phyloP scores from a whole-genome alignment of 1,140 invertebrate genomes.

The Diuraphis noxia region DNA sequence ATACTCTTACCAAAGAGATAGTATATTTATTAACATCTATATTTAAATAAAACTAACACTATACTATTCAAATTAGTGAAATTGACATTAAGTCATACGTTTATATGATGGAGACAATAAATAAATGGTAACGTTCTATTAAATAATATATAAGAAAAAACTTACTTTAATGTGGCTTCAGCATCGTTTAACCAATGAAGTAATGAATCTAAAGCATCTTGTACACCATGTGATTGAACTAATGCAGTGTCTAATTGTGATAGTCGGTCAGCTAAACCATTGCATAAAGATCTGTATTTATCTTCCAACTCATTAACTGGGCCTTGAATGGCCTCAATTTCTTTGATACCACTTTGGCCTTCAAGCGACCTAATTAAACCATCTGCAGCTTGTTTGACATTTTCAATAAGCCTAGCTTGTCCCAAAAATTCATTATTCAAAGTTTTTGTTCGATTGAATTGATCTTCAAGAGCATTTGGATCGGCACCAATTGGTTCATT shows the following conservation, averaged over 20 bases:
- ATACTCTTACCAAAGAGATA: too few species aligned
- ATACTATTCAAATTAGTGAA: too few species aligned
- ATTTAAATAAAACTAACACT: too few species aligned
- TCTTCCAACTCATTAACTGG: conserved; percentile 77
- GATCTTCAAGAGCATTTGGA: conserved; percentile 83
- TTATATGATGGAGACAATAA: too few species aligned
- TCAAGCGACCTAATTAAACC: conserved; percentile 54
- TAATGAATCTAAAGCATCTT: conserved; percentile 86
- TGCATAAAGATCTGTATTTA: conserved; percentile 75
- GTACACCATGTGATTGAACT: conserved; percentile 90
- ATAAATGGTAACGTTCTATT: neutral
- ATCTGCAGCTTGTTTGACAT: conserved; percentile 65
- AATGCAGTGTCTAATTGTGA: conserved; percentile 83
- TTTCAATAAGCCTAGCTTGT: conserved; percentile 82
- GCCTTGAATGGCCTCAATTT: conserved; percentile 76
- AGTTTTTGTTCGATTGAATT: conserved; percentile 80
- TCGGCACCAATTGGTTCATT: conserved; percentile 84
- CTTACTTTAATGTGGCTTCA: conserved; percentile 79
- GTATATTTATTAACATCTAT: too few species aligned
- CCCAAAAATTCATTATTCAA: conserved; percentile 85
- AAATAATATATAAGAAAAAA: conserved; percentile 55
- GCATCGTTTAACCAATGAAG: conserved; percentile 82
- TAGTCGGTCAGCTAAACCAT: conserved; percentile 76
- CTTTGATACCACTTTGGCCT: conserved; percentile 74
- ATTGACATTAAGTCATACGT: too few species aligned